Evolutionary conservation across 2,797 vertebrate genomes (phyloP).

Genomic region (Accipiter badius): DNA sequence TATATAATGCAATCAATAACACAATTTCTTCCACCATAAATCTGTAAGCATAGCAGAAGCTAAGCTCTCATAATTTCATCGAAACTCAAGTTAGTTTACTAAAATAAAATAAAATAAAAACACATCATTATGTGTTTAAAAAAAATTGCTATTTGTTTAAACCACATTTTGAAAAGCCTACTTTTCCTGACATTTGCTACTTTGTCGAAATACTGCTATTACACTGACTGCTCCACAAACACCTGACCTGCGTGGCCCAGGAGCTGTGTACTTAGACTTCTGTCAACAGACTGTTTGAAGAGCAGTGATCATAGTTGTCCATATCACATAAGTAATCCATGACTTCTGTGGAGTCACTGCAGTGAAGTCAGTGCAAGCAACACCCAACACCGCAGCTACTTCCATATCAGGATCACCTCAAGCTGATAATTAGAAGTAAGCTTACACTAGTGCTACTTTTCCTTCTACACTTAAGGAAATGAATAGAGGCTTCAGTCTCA

Average conservation of each 20-base stretch:
- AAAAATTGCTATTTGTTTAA: background rate
- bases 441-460: background rate
- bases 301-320: background rate
- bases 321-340: constrained; percentile 11
- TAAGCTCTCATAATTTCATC: background rate
- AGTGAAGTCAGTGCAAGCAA: background rate
- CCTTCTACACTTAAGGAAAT: background rate
- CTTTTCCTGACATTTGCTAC: background rate
- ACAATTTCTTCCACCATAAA: constrained; percentile 17
- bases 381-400: background rate
- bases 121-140: background rate
- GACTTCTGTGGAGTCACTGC: background rate
- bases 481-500: background rate
- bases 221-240: background rate
- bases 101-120: background rate
- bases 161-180: background rate
- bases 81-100: background rate
- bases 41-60: background rate
- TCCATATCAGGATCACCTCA: background rate
- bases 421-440: constrained; percentile 28
- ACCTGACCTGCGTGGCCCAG: background rate
- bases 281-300: background rate
- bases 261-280: background rate
- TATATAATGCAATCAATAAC: constrained; percentile 37
- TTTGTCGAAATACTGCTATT: background rate